A percentile compares a stretch with the other conserved stretches of the same genome.
phyloP scores from a whole-genome alignment of 1,140 invertebrate species.

The Ostrea edulis region DNA sequence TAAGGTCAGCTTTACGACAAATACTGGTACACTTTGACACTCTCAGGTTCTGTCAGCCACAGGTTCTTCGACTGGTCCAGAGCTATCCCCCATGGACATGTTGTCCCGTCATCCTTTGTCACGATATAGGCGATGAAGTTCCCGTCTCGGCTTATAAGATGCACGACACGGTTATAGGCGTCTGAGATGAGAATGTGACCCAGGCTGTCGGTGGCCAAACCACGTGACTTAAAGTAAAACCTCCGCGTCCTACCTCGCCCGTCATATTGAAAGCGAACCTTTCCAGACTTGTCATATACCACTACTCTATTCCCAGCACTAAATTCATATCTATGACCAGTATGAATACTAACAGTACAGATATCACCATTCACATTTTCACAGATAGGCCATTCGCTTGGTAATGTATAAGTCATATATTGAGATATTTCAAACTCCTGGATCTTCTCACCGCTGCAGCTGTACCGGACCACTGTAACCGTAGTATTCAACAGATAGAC shows the following conservation, averaged over 20 bases:
- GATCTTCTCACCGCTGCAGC: background rate
- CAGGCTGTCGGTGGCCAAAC: background rate
- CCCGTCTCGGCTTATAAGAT: background rate
- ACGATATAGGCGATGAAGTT: background rate
- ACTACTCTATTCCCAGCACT: background rate
- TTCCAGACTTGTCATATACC: background rate
- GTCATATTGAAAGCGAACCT: background rate
- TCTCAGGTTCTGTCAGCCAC: background rate
- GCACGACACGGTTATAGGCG: background rate
- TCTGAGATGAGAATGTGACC: background rate
- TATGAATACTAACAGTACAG: too few relatives aligned
- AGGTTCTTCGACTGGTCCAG: background rate
- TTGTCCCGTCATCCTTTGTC: background rate
- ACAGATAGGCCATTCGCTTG: too few relatives aligned
- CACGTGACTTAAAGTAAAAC: background rate
- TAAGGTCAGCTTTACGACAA: background rate
- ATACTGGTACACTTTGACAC: background rate
- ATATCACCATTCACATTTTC: background rate
- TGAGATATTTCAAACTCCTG: background rate
- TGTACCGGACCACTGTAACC: background rate
- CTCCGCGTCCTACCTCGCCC: background rate
- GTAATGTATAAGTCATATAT: too few relatives aligned
- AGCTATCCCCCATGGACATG: background rate
- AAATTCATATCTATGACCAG: background rate
- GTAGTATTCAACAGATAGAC: background rate